Base-by-base conservation (phyloP, 1,140 invertebrate species). In the Apocrypta bakeri region DNA sequence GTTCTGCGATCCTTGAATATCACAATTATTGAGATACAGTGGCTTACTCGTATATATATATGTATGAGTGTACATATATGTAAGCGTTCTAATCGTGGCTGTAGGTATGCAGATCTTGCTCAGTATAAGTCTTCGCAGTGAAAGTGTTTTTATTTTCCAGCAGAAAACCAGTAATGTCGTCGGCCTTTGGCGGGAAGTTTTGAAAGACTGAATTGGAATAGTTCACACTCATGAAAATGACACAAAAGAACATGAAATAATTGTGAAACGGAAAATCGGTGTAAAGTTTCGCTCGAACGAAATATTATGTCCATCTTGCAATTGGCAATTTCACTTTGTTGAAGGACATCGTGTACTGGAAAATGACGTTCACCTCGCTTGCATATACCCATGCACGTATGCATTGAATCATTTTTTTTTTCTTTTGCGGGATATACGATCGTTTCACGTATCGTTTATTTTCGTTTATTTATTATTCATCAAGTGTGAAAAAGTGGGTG, bases 341-440 rank as follows among this genome's bases (percentile, higher is more conserved):
- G 79, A 81, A 81, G 79, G 79, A 81, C 79, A 74, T 29, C 79
- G 61, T 40, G 79, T 81, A 69, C 69, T 81, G 56, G 11, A 63
- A 68, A 24, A 24, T 9, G 81, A 82, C 83, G 40, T 80, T 79
- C 81, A 68, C 77, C 27, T 73, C 79, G 42, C 74, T 66, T 33
- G 69, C 79, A n/a, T 1, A 68, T 71, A n/a, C 75, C 3, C 33
- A 9, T 72, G 73, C 75, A 83, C n/a, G 81, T 85, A 56, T 56
- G n/a, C 48, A n/a, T 56, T 37, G 2, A 37, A 4, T 4, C 9
- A 37, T 37, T 37, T 37, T 37, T 9, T 37, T 37, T 37, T 37
- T 37, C 9, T 37, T 37, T 9, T 4, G 9, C 33, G 33, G 33
- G 9, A 37, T 37, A 37, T 9, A 9, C 33, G 9, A 37, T 37